phyloP scores from a whole-genome alignment of 2,888 invertebrate genomes.

The Drosophila mulleri region DNA sequence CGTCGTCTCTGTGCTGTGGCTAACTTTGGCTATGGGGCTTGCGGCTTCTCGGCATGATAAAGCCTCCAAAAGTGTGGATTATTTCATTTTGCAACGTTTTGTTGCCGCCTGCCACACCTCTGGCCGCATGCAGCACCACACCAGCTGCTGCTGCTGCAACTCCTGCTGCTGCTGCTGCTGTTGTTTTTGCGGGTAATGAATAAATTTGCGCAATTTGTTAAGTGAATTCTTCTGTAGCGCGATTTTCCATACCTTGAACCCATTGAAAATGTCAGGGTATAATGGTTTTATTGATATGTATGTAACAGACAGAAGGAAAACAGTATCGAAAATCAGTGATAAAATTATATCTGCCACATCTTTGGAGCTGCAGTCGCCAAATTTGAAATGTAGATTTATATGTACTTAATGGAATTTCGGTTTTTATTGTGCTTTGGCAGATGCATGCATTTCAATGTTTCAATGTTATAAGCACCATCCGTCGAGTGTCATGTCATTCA shows the following conservation, averaged over 20 bases:
- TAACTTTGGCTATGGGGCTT: slow-evolving; percentile 47
- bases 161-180: slow-evolving; percentile 36
- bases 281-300: no score
- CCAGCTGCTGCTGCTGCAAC: slow-evolving; percentile 23
- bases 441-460: no score
- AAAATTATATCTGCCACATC: no score
- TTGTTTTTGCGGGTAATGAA: slow-evolving; percentile 78
- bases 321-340: no score
- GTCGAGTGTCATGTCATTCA: no score
- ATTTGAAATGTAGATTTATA: no score
- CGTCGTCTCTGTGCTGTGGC: slow-evolving; percentile 23
- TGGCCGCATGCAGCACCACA: slow-evolving; percentile 5
- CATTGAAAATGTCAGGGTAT: no score
- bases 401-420: no score
- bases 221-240: slow-evolving; percentile 82
- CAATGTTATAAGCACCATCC: no score
- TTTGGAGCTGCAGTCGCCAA: no score
- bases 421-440: no score
- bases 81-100: slow-evolving; percentile 80
- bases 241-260: slow-evolving; percentile 58
- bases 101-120: slow-evolving; percentile 55
- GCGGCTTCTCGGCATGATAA: slow-evolving; percentile 67
- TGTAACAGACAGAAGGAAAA: no score
- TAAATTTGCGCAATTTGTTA: slow-evolving; percentile 83
- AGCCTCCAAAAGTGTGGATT: slow-evolving; percentile 77